These are phyloP conservation scores for Macrosiphum euphorbiae DNA, from an alignment of 2,888 invertebrate species.

Conservation along the genomic window DNA sequence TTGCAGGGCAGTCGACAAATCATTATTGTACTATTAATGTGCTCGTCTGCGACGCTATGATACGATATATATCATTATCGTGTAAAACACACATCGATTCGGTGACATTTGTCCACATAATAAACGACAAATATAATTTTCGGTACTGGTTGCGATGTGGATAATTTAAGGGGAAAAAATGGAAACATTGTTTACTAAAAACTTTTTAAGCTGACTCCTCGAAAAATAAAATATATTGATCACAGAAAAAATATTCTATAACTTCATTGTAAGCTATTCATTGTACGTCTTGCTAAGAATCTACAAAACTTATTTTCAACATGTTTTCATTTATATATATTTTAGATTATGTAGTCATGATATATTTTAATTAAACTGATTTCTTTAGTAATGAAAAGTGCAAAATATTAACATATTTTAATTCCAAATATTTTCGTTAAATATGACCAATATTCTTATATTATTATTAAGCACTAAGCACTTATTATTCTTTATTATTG, in stretches of 20 bases:
- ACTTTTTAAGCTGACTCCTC: background rate
- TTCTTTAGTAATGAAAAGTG: background rate
- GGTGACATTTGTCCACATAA: background rate
- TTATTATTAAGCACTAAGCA: background rate
- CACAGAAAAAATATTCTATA: background rate
- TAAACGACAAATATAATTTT: background rate
- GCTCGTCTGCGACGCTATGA: background rate
- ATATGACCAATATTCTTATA: background rate
- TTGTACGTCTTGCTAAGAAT: background rate
- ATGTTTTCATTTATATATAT: background rate
- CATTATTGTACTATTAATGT: background rate
- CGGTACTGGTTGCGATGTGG: background rate
- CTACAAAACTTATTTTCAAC: background rate
- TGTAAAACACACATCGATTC: background rate
- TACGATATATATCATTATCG: background rate
- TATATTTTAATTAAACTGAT: background rate
- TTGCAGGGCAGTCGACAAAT: background rate
- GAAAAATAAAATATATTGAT: background rate
- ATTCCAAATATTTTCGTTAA: background rate
- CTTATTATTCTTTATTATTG: background rate
- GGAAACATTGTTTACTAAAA: background rate
- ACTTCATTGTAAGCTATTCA: background rate
- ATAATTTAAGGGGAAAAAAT: background rate
- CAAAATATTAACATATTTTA: background rate
- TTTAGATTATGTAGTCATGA: background rate